Evolutionary conservation across 2,113 vertebrate species (phyloP), one percentile per base, ranked within the genome.

Genomic region (Eurystomus gularis): DNA sequence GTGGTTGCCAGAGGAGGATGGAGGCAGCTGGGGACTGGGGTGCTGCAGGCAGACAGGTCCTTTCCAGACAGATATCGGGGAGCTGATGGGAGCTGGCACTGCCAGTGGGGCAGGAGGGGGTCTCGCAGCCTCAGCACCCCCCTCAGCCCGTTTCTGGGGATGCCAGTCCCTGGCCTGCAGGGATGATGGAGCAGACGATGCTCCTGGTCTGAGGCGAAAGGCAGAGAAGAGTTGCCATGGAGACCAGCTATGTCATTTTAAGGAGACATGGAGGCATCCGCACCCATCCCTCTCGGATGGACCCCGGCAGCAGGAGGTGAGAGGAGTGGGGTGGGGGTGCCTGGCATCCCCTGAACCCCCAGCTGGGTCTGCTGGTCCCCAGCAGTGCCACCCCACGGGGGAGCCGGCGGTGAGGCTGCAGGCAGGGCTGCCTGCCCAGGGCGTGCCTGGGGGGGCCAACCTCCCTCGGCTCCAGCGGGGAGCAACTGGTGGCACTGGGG

Each of bases 181-280:
- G 94, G 86, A 96, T 91, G 66, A 77, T 72, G 92, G 96, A 95
- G 88, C 86, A 57, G 96, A 96, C 92, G 96, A 95, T 95, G 95
- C 90, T 94, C 76, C 46, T 94, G 96, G 96, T 97, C 96, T 88
- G 94, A 96, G 96, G 96, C 55, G 25, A 95, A 95, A 97, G 95
- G 94, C 96, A 97, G 92, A 84, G 87, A 48, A 46, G 88, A 10
- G 97, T 98, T 97, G 96, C 97, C 88, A 97, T 97, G 96, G 97
- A 97, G 93, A 98, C 90, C 7, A 17, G 54, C 90, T 49, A 64
- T 97, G 88, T 97, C 92, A 86, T 96, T 94, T 95, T 90, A 95
- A 97, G 95, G 96, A 96, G 75, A 93, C 72, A 7, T 82, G 1
- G 84, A 96, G 76, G 49, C 83, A 17, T 87, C 84, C n/a, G 1